Conservation (phyloP, 2,888 invertebrate genomes). For the Acanthosoma haemorrhoidale region DNA sequence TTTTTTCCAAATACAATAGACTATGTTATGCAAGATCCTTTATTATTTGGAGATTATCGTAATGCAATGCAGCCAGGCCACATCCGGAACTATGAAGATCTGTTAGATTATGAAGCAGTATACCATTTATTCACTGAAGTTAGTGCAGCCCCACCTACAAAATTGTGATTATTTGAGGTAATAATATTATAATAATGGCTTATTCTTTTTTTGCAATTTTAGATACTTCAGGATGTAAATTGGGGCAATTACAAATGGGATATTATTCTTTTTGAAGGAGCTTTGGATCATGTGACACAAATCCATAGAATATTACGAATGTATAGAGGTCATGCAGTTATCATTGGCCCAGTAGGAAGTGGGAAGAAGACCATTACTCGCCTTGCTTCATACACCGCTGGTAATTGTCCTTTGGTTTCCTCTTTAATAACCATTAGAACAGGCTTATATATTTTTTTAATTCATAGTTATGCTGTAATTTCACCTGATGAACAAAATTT, state of each 20-base stretch:
- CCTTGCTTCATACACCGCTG: constrained; percentile 77
- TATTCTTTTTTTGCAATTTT: neutral
- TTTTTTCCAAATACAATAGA: constrained; percentile 55
- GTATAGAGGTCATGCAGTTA: constrained; percentile 74
- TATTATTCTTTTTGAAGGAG: constrained; percentile 85
- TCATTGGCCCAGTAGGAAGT: constrained; percentile 84
- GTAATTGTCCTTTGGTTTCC: no score
- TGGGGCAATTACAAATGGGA: constrained; percentile 65
- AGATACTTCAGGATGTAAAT: constrained; percentile 82
- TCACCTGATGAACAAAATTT: no score
- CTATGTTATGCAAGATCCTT: constrained; percentile 70
- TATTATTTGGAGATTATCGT: constrained; percentile 82
- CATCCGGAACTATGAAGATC: constrained; percentile 76
- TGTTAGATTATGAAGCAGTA: constrained; percentile 85
- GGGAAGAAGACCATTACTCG: constrained; percentile 79
- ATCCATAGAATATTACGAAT: constrained; percentile 79
- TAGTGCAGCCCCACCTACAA: no score
- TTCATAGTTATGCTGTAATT: no score
- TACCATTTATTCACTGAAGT: constrained; percentile 61
- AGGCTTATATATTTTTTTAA: no score
- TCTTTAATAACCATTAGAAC: no score
- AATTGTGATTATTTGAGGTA: neutral
- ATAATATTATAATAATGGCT: neutral
- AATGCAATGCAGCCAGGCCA: constrained; percentile 78
- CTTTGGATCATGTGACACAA: constrained; percentile 82